Conservation (phyloP, 2,888 invertebrate species). For the Pristionchus japonicus region DNA sequence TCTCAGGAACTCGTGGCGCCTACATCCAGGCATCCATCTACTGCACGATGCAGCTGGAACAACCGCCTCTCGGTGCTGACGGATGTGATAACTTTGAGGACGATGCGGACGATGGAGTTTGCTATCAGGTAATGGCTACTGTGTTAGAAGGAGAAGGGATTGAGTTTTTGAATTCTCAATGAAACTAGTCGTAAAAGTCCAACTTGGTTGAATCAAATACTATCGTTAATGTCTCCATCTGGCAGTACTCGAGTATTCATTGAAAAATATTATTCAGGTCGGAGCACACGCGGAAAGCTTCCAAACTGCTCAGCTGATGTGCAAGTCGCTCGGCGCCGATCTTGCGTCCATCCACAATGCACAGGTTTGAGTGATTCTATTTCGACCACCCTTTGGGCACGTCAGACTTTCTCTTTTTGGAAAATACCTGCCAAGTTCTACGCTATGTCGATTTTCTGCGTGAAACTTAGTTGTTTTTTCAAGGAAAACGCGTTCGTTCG, state of each 20-base stretch:
- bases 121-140: not conserved
- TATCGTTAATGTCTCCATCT: not conserved
- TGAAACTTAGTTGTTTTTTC: not conserved
- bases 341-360: not conserved
- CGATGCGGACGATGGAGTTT: not conserved
- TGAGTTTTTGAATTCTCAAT: no score
- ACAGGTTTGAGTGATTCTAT: not conserved
- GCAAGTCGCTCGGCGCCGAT: not conserved
- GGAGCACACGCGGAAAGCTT: not conserved
- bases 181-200: no score
- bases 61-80: not conserved
- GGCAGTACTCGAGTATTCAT: not conserved
- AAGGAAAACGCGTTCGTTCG: slow-evolving; percentile 3
- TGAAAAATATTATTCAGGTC: not conserved
- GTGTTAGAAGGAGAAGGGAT: no score
- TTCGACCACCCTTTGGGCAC: no score
- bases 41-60: not conserved
- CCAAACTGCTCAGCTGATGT: not conserved
- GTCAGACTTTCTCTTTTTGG: not conserved
- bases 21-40: not conserved
- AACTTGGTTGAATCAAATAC: no score
- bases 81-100: not conserved
- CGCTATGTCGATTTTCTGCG: no score
- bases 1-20: not conserved
- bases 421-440: no score